Evolutionary conservation across 2,797 vertebrate genomes (phyloP).

Genomic region (Emys orbicularis): DNA sequence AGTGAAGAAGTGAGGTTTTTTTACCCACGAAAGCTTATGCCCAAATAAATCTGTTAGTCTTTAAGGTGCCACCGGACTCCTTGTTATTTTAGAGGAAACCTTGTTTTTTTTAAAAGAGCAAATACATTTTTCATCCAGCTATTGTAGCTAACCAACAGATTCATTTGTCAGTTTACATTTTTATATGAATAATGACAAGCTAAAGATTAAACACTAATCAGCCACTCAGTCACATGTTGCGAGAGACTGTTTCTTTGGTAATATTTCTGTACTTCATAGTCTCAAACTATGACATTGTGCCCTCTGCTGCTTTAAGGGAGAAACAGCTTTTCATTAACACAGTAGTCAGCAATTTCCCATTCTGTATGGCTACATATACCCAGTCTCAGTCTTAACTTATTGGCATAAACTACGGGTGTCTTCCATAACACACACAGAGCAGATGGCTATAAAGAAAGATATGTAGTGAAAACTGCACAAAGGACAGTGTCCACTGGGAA

Average conservation of each 20-base stretch:
- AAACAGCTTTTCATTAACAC: conserved; percentile 24
- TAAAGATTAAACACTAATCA: neutral
- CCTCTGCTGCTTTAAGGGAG: conserved; percentile 35
- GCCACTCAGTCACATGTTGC: neutral
- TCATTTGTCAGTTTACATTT: fast-evolving
- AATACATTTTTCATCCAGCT: neutral
- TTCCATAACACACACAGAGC: neutral
- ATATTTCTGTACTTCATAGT: neutral
- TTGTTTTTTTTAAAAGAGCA: neutral
- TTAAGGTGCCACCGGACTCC: too few relatives aligned
- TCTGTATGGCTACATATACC: neutral
- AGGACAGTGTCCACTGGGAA: conserved; percentile 30
- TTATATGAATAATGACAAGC: neutral
- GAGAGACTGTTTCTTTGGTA: neutral
- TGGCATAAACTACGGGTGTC: fast-evolving
- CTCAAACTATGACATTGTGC: neutral
- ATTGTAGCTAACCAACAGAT: neutral
- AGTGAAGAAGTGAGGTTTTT: too few relatives aligned
- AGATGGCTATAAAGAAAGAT: neutral
- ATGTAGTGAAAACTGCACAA: neutral
- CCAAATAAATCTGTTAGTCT: too few relatives aligned
- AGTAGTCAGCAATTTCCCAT: neutral
- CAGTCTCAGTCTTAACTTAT: neutral
- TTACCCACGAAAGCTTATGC: too few relatives aligned
- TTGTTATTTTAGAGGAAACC: neutral